Evolutionary conservation across 2,888 invertebrate species (phyloP), one percentile per base, ranked within the genome.

Genomic region (Ypsolopha sequella): DNA sequence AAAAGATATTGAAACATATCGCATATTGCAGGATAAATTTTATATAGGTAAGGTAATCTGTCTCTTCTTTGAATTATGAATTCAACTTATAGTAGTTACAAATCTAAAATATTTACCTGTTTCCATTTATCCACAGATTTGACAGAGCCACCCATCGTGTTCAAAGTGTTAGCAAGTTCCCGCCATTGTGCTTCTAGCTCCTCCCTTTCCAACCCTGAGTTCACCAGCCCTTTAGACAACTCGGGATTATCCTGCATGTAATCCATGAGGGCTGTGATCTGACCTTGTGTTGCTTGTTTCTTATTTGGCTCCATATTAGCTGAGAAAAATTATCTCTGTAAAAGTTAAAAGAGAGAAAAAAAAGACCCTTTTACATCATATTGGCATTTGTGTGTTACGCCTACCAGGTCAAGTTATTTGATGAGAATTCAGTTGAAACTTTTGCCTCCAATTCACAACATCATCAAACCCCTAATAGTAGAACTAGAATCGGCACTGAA

Each of bases 81-180:
- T n/a, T n/a, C n/a, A n/a, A n/a, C n/a, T n/a, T n/a, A n/a, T n/a
- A n/a, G n/a, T n/a, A n/a, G n/a, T n/a, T n/a, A n/a, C n/a, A n/a
- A n/a, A n/a, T n/a, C n/a, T n/a, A 24, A 52, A 24, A 11, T 24
- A 11, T 7, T 2, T 53, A 67, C 67, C 64, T 66, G 65, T 53
- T 66, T 67, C 67, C 67, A 67, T 55, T 64, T 66, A n/a, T 67
- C 66, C 43, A 51, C 54, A 33, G 67, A 63, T 55, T 68, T 68
- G 6, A 66, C 55, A 51, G 66, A 61, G 48, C 67, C 58, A 6
- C 55, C 58, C 56, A 58, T 56, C 6, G 48, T 48, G 36, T 58
- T 58, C 7, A 58, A 59, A 36, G 57, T 64, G 6, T 52, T 48
- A 13, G 65, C 58, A 3, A 67, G 57, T 10, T 63, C 63, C 44